Percentiles rank a stretch among this genome's conserved stretches.
Evolutionary conservation across 1,140 invertebrate genomes (phyloP).

Genomic region (Ips nitidus): DNA sequence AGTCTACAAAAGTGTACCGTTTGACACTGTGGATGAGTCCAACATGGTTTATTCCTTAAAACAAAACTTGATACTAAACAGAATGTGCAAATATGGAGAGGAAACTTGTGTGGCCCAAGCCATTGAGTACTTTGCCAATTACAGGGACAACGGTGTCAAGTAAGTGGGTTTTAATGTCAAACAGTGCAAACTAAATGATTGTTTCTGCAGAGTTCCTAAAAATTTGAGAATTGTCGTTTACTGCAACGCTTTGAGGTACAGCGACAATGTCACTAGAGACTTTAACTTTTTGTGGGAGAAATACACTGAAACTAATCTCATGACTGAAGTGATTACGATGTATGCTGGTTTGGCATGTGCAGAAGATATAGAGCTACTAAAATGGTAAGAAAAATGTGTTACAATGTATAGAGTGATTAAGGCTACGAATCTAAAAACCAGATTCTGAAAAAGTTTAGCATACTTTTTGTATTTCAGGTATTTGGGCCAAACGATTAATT

Average conservation of each 20-base stretch:
- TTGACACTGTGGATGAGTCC: constrained; percentile 33
- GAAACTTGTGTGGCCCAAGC: constrained; percentile 52
- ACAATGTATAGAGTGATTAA: background rate
- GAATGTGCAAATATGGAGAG: constrained; percentile 57
- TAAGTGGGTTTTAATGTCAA: background rate
- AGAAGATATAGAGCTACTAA: constrained; percentile 49
- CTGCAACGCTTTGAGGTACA: constrained; percentile 56
- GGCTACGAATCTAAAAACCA: background rate
- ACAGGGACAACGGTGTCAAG: constrained; percentile 35
- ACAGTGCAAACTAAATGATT: background rate
- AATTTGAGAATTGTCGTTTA: constrained; percentile 63
- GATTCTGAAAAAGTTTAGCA: constrained; percentile 2
- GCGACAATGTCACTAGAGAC: constrained; percentile 45
- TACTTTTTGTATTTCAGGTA: constrained; percentile 38
- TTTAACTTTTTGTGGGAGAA: constrained; percentile 57
- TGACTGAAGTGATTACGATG: constrained; percentile 60
- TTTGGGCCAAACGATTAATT: constrained; percentile 44
- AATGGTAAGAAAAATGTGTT: constrained; percentile 38
- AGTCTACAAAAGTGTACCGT: constrained; percentile 29
- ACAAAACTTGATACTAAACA: constrained; percentile 52
- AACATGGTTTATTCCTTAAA: constrained; percentile 51
- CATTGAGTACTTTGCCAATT: constrained; percentile 41
- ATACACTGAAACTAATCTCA: constrained; percentile 54
- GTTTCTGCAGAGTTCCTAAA: constrained; percentile 52
- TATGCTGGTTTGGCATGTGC: constrained; percentile 61